A percentile compares a stretch with the other conserved stretches of the same genome.
phyloP scores from a whole-genome alignment of 1,140 invertebrate species.

The Vanessa tameamea region DNA sequence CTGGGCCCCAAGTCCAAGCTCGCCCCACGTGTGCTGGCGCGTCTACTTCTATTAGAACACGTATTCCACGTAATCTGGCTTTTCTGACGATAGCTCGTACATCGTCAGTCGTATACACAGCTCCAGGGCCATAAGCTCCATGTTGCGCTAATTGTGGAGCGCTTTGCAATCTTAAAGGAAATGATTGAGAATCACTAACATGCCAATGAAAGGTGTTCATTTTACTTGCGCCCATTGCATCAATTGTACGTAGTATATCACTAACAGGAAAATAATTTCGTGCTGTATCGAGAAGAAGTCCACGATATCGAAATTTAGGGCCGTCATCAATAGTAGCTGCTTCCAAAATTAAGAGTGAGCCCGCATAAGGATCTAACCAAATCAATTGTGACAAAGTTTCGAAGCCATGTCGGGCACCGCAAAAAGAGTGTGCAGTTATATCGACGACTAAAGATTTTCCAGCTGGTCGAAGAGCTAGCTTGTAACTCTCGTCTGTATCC shows the following conservation, averaged over 20 bases:
- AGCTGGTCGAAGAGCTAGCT: constrained; percentile 81
- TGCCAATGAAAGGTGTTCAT: constrained; percentile 94
- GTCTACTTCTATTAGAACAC: constrained; percentile 88
- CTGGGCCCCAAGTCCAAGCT: constrained; percentile 89
- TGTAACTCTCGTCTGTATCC: constrained; percentile 88
- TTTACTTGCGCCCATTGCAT: constrained; percentile 89
- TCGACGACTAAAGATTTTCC: constrained; percentile 81
- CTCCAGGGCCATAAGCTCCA: constrained; percentile 87
- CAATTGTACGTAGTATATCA: constrained; percentile 86
- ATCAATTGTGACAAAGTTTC: constrained; percentile 90
- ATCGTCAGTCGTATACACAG: constrained; percentile 86
- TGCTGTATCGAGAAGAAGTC: constrained; percentile 88
- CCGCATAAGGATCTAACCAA: constrained; percentile 85
- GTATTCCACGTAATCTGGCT: constrained; percentile 85
- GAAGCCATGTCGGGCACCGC: constrained; percentile 89
- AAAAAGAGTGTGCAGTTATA: constrained; percentile 86
- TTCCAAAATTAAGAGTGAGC: constrained; percentile 82
- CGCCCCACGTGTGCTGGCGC: constrained; percentile 90
- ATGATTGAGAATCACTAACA: constrained; percentile 91
- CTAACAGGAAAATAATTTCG: constrained; percentile 87
- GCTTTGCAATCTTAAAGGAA: constrained; percentile 86
- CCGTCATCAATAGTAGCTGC: constrained; percentile 82
- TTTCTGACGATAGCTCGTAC: constrained; percentile 84
- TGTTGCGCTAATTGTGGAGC: constrained; percentile 87
- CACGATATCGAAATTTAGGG: constrained; percentile 84